Evolutionary conservation across 2,113 vertebrate genomes (phyloP).

Genomic region (Myiozetetes cayanensis): DNA sequence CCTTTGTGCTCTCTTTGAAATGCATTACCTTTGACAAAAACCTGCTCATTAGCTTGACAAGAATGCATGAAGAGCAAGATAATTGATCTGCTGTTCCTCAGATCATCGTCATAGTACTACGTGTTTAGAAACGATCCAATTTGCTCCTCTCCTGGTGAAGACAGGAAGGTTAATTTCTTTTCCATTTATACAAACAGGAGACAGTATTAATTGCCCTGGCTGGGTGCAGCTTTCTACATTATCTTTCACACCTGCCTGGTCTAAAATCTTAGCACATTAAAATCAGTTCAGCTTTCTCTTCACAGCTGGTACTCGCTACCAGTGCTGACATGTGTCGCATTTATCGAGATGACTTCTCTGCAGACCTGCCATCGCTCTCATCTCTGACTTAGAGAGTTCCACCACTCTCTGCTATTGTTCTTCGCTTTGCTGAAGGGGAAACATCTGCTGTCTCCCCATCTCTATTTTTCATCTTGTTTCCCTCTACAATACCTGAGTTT

Average conservation of each 20-base stretch:
- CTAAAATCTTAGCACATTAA: not conserved
- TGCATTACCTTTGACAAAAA: slow-evolving; percentile 27
- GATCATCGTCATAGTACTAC: not conserved
- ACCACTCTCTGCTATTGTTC: slow-evolving; percentile 45
- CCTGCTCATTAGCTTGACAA: slow-evolving; percentile 25
- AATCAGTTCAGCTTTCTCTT: slow-evolving; percentile 14
- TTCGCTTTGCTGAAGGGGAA: slow-evolving; percentile 68
- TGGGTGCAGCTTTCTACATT: not conserved
- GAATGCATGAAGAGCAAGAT: not conserved
- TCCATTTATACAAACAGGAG: not conserved
- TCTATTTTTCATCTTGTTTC: slow-evolving; percentile 48
- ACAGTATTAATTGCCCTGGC: not conserved
- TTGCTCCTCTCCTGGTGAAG: slow-evolving; percentile 26
- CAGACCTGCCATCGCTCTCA: slow-evolving; percentile 13
- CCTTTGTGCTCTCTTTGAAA: slow-evolving; percentile 34
- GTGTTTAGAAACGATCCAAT: not conserved
- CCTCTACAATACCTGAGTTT: slow-evolving; percentile 34
- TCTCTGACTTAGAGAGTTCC: slow-evolving; percentile 17
- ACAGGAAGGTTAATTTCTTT: slow-evolving; percentile 41
- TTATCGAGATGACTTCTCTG: slow-evolving; percentile 38
- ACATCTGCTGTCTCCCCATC: slow-evolving; percentile 65
- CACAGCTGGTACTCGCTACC: not conserved
- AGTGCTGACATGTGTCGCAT: not conserved
- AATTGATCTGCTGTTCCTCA: slow-evolving; percentile 13
- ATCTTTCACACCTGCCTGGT: not conserved